Conservation (phyloP, 2,797 vertebrate species). For the Onychomys arenicola region DNA sequence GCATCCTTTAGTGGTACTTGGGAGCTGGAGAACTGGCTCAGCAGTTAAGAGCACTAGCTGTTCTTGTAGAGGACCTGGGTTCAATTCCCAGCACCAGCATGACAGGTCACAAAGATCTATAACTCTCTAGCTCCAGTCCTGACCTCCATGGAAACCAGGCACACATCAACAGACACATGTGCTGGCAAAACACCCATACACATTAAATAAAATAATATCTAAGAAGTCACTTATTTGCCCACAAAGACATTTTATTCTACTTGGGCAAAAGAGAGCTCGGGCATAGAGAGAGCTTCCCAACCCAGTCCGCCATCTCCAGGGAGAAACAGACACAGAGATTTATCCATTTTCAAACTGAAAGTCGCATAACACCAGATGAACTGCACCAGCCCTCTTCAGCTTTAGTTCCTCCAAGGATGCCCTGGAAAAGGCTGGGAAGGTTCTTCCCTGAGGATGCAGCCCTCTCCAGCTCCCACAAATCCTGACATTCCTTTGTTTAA, state of each 20-base stretch:
- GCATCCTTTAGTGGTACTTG: not conserved
- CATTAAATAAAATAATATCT: not conserved
- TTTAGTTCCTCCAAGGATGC: constrained; percentile 70
- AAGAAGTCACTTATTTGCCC: not conserved
- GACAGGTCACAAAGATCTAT: not conserved
- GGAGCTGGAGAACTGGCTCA: not conserved
- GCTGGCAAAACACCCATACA: not conserved
- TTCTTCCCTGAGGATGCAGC: constrained; percentile 79
- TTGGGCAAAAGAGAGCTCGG: not conserved
- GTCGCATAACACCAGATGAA: constrained; percentile 47
- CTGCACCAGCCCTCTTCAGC: constrained; percentile 59
- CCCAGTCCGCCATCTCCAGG: not conserved
- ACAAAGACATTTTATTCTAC: not conserved
- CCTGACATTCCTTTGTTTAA: constrained; percentile 84
- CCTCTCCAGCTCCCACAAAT: constrained; percentile 75
- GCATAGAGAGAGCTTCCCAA: not conserved
- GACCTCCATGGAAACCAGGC: not conserved
- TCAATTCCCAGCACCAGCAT: not conserved
- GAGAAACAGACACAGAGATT: not conserved
- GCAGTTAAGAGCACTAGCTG: not conserved
- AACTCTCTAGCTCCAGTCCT: not conserved
- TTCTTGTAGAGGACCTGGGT: not conserved
- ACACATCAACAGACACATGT: not conserved
- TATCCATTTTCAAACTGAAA: constrained; percentile 58
- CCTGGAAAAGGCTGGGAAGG: constrained; percentile 71